These are phyloP conservation scores for Rhyacichthys aspro DNA, from an alignment of 2,797 vertebrate species.

Conservation along the genomic window DNA sequence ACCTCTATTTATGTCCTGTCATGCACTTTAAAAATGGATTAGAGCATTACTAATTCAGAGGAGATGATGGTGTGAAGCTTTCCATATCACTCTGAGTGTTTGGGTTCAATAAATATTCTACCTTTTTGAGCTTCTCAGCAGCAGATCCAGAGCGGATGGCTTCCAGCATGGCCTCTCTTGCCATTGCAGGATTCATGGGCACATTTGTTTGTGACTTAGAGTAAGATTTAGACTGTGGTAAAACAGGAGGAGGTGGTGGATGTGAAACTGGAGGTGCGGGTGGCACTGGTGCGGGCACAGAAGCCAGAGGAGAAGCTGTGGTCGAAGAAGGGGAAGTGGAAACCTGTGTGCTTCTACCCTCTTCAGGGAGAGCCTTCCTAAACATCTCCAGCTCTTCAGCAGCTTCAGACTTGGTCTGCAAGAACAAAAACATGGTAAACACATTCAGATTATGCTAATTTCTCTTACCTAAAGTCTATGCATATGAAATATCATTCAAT, in stretches of 20 bases:
- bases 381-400: slow-evolving; percentile 84
- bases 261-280: slow-evolving; percentile 36
- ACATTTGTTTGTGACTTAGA: slow-evolving; percentile 37
- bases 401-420: slow-evolving; percentile 86
- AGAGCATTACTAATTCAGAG: too few relatives aligned
- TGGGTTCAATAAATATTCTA: slow-evolving; percentile 50
- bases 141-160: slow-evolving; percentile 93
- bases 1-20: not conserved
- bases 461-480: too few relatives aligned
- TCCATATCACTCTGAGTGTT: too few relatives aligned
- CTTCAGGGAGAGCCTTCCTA: slow-evolving; percentile 56
- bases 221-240: slow-evolving; percentile 45
- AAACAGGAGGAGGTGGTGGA: slow-evolving; percentile 49
- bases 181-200: slow-evolving; percentile 54
- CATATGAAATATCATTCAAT: too few relatives aligned
- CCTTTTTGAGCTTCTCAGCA: slow-evolving; percentile 89
- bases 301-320: slow-evolving; percentile 29
- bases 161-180: slow-evolving; percentile 88
- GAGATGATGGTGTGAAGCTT: too few relatives aligned
- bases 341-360: slow-evolving; percentile 28
- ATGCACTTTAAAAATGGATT: not conserved
- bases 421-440: slow-evolving; percentile 27
- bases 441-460: not conserved
- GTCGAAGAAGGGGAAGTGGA: slow-evolving; percentile 23
- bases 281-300: slow-evolving; percentile 34